Evolutionary conservation across 2,888 invertebrate genomes (phyloP), one percentile per base, ranked within the genome.

Genomic region (Leptinotarsa tumamoca): DNA sequence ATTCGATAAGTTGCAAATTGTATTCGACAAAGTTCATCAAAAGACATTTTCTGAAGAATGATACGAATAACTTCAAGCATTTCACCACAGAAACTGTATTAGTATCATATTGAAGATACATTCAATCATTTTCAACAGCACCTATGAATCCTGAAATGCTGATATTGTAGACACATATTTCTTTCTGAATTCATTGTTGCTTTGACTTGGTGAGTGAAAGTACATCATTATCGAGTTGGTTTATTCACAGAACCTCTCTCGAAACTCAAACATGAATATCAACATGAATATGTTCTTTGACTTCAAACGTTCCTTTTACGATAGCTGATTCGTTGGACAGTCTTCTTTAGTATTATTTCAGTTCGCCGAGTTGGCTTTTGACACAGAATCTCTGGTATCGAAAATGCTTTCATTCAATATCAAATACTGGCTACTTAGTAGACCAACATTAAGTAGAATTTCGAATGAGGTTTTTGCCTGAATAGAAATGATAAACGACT

Each of bases 261-360:
- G 58, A n/a, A 58, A 58, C 58, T 58, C 58, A 58, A 58, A 23
- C 23, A 18, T 58, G 18, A 14, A 18, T 58, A 58, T 58, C 21
- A 58, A n/a, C 56, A 56, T 58, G 14, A 58, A 58, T 58, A 21
- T 58, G 58, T 58, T 58, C 58, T 58, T 23, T 18, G 58, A 58
- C 58, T 58, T 58, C 58, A 58, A 58, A 58, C 58, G 58, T 58
- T 58, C 58, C 23, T n/a, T 58, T 58, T 23, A 58, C 58, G 58
- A 23, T 58, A 21, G 23, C 58, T 23, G 58, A 58, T 23, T 58
- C 58, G 58, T 58, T 18, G 58, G 58, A 58, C 58, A 58, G 58
- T 58, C 14, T 58, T 58, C 58, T 58, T 58, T 58, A 14, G 58
- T 23, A 58, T 58, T 58, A 58, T 58, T 58, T 58, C 58, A 58